phyloP scores from a whole-genome alignment of 2,797 vertebrate species.

The Telmatherina bonti region DNA sequence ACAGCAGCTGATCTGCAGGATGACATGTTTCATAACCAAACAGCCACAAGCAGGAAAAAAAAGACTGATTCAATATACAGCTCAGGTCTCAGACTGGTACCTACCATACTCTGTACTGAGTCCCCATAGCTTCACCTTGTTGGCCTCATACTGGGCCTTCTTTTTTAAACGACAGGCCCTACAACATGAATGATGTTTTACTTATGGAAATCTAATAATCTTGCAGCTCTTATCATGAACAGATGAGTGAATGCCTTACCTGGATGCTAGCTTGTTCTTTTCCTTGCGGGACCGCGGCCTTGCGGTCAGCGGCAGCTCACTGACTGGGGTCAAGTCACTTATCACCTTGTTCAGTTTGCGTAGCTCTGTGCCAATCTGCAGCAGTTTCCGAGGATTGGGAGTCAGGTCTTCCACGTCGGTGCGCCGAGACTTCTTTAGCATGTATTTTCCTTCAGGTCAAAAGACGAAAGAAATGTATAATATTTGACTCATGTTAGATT shows the following conservation, averaged over 20 bases:
- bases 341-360: constrained; percentile 99
- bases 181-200: constrained; percentile 29
- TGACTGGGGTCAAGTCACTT: constrained; percentile 96
- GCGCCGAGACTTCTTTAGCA: constrained; percentile 96
- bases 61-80: not conserved
- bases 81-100: constrained; percentile 12
- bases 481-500: not conserved
- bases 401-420: constrained; percentile 98
- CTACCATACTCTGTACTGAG: constrained; percentile 99
- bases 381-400: constrained; percentile 96
- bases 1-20: constrained; percentile 92
- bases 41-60: not conserved
- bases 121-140: constrained; percentile 99
- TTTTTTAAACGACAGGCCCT: constrained; percentile 99
- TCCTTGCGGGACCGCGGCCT: constrained; percentile 97
- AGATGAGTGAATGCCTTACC: constrained; percentile 77
- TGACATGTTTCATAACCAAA: constrained; percentile 1
- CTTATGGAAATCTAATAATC: not conserved
- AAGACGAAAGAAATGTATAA: not conserved
- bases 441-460: constrained; percentile 88
- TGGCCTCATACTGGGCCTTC: constrained; percentile 99
- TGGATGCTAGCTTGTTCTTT: constrained; percentile 98
- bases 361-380: constrained; percentile 96
- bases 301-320: constrained; percentile 95
- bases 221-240: not conserved